These are phyloP conservation scores for Lordiphosa collinella DNA, from an alignment of 1,140 invertebrate species.

Conservation along the genomic window DNA sequence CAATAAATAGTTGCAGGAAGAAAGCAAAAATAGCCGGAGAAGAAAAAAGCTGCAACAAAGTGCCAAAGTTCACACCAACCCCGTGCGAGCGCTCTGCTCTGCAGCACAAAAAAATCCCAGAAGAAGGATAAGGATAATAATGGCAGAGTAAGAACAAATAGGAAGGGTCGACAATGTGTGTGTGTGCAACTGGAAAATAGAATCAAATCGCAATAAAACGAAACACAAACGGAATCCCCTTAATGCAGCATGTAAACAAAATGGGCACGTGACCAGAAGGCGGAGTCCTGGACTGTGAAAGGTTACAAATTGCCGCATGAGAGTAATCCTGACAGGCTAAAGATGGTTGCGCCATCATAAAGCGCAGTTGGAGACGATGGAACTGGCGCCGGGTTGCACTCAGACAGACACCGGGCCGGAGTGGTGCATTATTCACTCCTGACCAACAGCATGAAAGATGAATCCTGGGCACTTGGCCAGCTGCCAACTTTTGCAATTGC, in stretches of 20 bases:
- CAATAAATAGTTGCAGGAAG: constrained; percentile 16
- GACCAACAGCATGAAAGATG: neutral
- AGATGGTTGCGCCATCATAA: constrained; percentile 52
- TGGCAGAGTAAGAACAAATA: constrained; percentile 63
- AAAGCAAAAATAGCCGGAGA: constrained; percentile 27
- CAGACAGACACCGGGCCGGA: neutral
- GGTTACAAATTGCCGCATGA: constrained; percentile 59
- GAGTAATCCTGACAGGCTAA: constrained; percentile 52
- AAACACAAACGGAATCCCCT: constrained; percentile 64
- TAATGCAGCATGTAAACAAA: constrained; percentile 71
- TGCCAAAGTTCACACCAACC: constrained; percentile 72
- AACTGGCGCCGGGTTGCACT: neutral
- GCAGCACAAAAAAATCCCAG: constrained; percentile 5
- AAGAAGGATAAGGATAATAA: constrained; percentile 53
- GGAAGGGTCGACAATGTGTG: constrained; percentile 9
- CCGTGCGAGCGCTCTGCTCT: neutral
- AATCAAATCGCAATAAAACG: constrained; percentile 74
- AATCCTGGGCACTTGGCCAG: constrained; percentile 1
- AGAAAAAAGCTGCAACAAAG: constrained; percentile 50
- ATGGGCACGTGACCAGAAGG: constrained; percentile 61
- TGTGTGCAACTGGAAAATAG: constrained; percentile 50
- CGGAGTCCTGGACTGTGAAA: neutral
- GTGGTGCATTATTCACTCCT: constrained; percentile 35
- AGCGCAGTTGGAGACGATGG: constrained; percentile 8
- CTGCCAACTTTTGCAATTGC: constrained; percentile 24